These are phyloP conservation scores for Egretta garzetta DNA, from an alignment of 2,113 vertebrate genomes.

Conservation along the genomic window DNA sequence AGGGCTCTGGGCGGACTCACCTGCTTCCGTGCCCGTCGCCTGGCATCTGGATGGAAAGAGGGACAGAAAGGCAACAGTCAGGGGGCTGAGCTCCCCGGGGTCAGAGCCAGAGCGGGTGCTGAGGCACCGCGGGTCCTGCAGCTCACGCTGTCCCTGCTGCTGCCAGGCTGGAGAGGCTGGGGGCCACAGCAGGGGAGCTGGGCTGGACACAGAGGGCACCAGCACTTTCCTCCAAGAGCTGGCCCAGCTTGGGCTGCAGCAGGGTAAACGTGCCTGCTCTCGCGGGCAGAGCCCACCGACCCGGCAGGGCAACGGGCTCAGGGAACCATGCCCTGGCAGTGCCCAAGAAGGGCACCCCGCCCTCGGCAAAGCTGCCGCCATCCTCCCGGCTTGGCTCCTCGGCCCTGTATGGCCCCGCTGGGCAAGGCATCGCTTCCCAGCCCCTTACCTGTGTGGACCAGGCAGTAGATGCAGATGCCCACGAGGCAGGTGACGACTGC, in stretches of 20 bases:
- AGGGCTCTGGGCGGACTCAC: background rate
- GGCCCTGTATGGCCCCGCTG: accelerated
- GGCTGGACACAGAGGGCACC: background rate
- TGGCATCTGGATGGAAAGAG: constrained; percentile 22
- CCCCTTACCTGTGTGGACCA: constrained; percentile 27
- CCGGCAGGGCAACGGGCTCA: accelerated
- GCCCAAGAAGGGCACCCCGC: background rate
- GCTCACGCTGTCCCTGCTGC: background rate
- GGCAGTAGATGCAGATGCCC: constrained; percentile 22
- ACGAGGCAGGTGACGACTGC: background rate
- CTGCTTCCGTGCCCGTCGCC: background rate
- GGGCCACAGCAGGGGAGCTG: accelerated
- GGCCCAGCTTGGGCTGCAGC: background rate
- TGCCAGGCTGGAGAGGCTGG: background rate
- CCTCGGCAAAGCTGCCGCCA: accelerated
- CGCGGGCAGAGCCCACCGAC: background rate
- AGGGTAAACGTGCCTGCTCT: background rate
- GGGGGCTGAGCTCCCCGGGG: background rate
- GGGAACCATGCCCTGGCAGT: accelerated
- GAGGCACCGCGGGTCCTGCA: background rate
- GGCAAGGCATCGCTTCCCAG: background rate
- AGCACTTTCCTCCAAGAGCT: background rate
- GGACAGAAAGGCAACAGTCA: background rate
- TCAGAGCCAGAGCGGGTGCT: background rate
- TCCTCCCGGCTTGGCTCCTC: background rate